Conservation (phyloP, 1,140 invertebrate genomes). For the Zophobas atratus region DNA sequence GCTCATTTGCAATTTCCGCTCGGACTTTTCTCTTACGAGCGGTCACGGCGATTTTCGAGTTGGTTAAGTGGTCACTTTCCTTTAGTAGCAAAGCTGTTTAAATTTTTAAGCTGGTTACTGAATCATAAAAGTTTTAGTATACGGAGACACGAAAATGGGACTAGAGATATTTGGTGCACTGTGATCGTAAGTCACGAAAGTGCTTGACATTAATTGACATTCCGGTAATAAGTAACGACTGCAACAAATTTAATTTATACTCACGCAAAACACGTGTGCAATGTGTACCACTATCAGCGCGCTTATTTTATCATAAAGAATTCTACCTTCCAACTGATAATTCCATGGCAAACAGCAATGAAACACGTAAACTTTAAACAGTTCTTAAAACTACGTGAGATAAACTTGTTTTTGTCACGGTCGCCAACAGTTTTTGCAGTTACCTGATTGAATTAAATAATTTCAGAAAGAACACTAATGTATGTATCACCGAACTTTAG, state of each 20-base stretch:
- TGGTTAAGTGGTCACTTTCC: constrained; percentile 2
- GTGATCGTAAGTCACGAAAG: not conserved
- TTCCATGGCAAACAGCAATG: no score
- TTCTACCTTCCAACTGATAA: no score
- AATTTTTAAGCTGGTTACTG: not conserved
- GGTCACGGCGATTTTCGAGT: not conserved
- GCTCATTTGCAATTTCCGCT: constrained; percentile 17
- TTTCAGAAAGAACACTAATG: no score
- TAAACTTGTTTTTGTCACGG: no score
- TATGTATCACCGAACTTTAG: no score
- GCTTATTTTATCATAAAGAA: no score
- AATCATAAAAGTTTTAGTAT: not conserved
- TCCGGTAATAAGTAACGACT: not conserved
- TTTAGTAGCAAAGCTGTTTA: not conserved
- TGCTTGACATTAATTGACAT: constrained; percentile 12
- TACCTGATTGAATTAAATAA: no score
- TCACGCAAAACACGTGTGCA: not conserved
- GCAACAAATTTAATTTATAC: constrained; percentile 1
- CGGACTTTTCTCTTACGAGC: not conserved
- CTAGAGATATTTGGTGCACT: not conserved
- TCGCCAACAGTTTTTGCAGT: no score
- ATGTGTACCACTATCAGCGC: not conserved
- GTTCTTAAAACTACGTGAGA: no score
- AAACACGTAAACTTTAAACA: no score
- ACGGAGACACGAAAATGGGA: not conserved